These are phyloP conservation scores for Miichthys miiuy DNA, from an alignment of 2,797 vertebrate species.

Conservation along the genomic window DNA sequence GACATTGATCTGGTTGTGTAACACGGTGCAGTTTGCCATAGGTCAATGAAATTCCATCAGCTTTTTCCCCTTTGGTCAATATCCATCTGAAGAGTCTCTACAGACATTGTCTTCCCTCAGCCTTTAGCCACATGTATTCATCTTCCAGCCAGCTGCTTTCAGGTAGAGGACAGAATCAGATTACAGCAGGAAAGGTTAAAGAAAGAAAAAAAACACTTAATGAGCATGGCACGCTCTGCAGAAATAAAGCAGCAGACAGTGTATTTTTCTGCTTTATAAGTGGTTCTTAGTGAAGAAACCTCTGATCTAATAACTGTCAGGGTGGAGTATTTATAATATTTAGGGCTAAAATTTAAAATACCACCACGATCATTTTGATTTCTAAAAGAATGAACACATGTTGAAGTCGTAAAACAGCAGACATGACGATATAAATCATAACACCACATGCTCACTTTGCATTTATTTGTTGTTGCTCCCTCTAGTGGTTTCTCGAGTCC, in stretches of 20 bases:
- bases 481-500: constrained; percentile 40
- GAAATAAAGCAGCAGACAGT: background rate
- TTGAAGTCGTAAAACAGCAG: constrained; percentile 5
- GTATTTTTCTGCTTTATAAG: background rate
- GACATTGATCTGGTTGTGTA: constrained; percentile 81
- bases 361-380: constrained; percentile 1
- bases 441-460: constrained; percentile 21
- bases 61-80: constrained; percentile 77
- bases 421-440: constrained; percentile 2
- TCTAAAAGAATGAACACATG: background rate
- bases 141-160: constrained; percentile 36
- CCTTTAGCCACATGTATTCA: constrained; percentile 59
- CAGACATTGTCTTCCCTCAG: constrained; percentile 59
- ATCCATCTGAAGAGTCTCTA: constrained; percentile 70
- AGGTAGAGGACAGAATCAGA: constrained; percentile 29
- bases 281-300: background rate
- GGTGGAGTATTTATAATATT: constrained; percentile 3
- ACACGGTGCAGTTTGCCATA: constrained; percentile 71
- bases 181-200: constrained; percentile 34
- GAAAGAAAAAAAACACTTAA: constrained; percentile 27
- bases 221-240: constrained; percentile 12
- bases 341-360: background rate
- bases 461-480: constrained; percentile 57
- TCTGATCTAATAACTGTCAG: background rate
- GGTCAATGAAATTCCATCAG: constrained; percentile 83